These are phyloP conservation scores for Penaeus japonicus DNA, from an alignment of 1,140 invertebrate genomes.

Conservation along the genomic window DNA sequence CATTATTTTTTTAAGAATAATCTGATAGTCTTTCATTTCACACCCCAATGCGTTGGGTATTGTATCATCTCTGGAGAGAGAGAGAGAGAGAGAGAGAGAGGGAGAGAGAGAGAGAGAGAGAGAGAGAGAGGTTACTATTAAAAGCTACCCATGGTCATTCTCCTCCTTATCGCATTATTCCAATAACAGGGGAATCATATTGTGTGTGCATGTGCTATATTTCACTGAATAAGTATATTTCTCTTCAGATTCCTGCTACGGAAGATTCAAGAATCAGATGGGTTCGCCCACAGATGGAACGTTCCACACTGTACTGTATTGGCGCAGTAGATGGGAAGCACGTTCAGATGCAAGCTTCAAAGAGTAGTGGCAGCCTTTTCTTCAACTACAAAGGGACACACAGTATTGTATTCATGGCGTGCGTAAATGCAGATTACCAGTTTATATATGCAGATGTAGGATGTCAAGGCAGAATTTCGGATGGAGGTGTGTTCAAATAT, in stretches of 20 bases:
- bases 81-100: too few relatives aligned
- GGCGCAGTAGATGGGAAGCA: slow-evolving; percentile 18
- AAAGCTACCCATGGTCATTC: too few relatives aligned
- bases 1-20: too few relatives aligned
- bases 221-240: background rate
- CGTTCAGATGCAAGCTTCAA: slow-evolving; percentile 24
- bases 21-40: too few relatives aligned
- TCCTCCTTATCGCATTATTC: too few relatives aligned
- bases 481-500: slow-evolving; percentile 21
- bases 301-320: slow-evolving; percentile 17
- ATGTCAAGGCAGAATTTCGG: slow-evolving; percentile 23
- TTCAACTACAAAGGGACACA: slow-evolving; percentile 29
- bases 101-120: too few relatives aligned
- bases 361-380: background rate
- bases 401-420: slow-evolving; percentile 10
- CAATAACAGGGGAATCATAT: too few relatives aligned
- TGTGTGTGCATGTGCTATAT: background rate
- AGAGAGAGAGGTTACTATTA: too few relatives aligned
- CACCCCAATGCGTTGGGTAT: too few relatives aligned
- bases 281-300: slow-evolving; percentile 11
- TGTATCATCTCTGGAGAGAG: too few relatives aligned
- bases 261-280: slow-evolving; percentile 8
- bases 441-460: slow-evolving; percentile 31
- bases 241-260: slow-evolving; percentile 1
- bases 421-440: slow-evolving; percentile 13